Conservation (phyloP, 1,140 invertebrate genomes). For the Macrotrachela quadricornifera region DNA sequence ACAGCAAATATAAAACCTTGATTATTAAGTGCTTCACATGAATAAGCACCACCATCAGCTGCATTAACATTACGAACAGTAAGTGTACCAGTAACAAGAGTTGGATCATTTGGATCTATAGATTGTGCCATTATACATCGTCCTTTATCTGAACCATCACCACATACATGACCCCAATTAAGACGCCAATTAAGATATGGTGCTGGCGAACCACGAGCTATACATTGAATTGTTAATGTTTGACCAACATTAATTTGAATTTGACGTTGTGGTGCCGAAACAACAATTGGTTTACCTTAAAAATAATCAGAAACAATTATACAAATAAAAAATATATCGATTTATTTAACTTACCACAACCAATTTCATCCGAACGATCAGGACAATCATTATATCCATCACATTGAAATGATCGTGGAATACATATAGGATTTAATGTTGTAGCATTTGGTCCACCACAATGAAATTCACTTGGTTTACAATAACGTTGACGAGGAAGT, state of each 20-base stretch:
- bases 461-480: no score
- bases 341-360: conserved; percentile 4
- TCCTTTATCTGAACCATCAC: conserved; percentile 39
- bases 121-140: not conserved
- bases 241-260: conserved; percentile 46
- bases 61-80: conserved; percentile 49
- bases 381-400: conserved; percentile 9
- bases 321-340: not conserved
- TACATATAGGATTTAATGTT: not conserved
- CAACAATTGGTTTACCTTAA: conserved; percentile 39
- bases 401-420: conserved; percentile 4
- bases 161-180: conserved; percentile 77
- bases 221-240: conserved; percentile 54
- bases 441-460: no score
- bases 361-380: conserved; percentile 7
- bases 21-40: conserved; percentile 81
- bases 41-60: conserved; percentile 75
- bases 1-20: conserved; percentile 58
- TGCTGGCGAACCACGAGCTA: conserved; percentile 61
- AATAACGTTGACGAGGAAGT: not conserved
- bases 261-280: conserved; percentile 41
- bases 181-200: conserved; percentile 80
- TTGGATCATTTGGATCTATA: not conserved
- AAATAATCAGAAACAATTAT: no score
- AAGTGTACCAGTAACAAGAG: conserved; percentile 44